Percentiles rank a stretch among this genome's conserved stretches.
Conservation (phyloP, 1,140 invertebrate species). For the Zaprionus camerounensis region DNA sequence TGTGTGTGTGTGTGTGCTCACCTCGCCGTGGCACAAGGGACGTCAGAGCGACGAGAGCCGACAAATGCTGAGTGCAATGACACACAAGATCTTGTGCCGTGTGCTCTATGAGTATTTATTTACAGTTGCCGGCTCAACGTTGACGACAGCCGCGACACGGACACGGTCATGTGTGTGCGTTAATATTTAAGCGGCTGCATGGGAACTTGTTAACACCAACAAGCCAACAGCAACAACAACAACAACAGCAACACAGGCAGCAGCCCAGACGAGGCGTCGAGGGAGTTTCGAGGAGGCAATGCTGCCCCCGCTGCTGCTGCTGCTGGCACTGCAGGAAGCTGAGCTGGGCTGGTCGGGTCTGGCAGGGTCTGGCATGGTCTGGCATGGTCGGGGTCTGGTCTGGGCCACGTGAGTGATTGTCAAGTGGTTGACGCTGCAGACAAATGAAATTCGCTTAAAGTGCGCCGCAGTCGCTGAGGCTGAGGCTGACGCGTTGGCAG, state of each 20-base stretch:
- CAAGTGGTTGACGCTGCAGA: slow-evolving; percentile 82
- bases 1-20: no score
- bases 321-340: slow-evolving; percentile 57
- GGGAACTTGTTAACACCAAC: slow-evolving; percentile 82
- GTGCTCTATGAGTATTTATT: slow-evolving; percentile 81
- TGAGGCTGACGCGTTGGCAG: slow-evolving; percentile 12
- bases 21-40: not conserved
- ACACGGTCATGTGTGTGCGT: slow-evolving; percentile 42
- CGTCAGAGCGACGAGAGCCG: not conserved
- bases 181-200: slow-evolving; percentile 82
- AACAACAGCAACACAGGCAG: slow-evolving; percentile 39
- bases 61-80: slow-evolving; percentile 70
- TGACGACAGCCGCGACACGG: slow-evolving; percentile 56
- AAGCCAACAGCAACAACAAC: slow-evolving; percentile 48
- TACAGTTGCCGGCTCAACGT: slow-evolving; percentile 68
- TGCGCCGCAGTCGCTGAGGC: slow-evolving; percentile 44
- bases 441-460: slow-evolving; percentile 83
- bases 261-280: slow-evolving; percentile 51
- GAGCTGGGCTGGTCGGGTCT: slow-evolving; percentile 25
- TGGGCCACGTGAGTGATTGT: slow-evolving; percentile 80
- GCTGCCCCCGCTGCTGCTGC: slow-evolving; percentile 9
- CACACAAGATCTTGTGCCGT: slow-evolving; percentile 72
- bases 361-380: slow-evolving; percentile 12
- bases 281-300: slow-evolving; percentile 30
- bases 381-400: slow-evolving; percentile 27